These are phyloP conservation scores for Arvicola amphibius DNA, from an alignment of 2,797 vertebrate species.

Conservation along the genomic window DNA sequence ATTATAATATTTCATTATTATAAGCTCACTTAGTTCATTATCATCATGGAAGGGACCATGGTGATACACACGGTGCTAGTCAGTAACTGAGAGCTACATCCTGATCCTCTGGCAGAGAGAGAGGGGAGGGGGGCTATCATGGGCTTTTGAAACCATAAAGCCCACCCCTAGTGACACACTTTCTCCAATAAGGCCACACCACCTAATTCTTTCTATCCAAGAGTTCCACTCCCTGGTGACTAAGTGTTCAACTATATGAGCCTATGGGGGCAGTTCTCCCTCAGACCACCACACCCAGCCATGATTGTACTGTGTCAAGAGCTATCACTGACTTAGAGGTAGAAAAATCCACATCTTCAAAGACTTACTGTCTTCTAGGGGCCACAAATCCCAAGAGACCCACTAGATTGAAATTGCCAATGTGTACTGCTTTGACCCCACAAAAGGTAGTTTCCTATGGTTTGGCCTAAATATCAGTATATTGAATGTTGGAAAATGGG, in stretches of 20 bases:
- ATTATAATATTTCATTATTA: too few species aligned
- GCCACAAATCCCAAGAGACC: neutral
- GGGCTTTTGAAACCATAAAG: neutral
- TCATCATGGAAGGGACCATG: neutral
- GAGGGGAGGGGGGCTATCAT: neutral
- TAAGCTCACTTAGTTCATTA: neutral
- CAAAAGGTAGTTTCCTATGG: neutral
- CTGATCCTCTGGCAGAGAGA: neutral
- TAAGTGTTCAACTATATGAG: neutral
- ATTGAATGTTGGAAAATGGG: neutral
- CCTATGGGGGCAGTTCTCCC: neutral
- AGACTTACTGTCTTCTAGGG: neutral
- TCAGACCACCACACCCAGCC: neutral
- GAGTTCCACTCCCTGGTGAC: neutral
- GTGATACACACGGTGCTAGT: neutral
- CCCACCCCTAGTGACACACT: neutral
- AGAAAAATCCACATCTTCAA: constrained; percentile 3
- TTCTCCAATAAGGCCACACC: neutral
- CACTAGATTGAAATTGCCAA: neutral
- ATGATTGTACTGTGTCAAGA: neutral
- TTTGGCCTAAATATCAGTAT: neutral
- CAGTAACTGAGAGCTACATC: neutral
- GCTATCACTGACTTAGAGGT: neutral
- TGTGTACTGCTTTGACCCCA: neutral
- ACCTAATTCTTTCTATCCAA: neutral